Evolutionary conservation across 2,888 invertebrate species (phyloP), one percentile per base, ranked within the genome.

Genomic region (Pristionchus japonicus): DNA sequence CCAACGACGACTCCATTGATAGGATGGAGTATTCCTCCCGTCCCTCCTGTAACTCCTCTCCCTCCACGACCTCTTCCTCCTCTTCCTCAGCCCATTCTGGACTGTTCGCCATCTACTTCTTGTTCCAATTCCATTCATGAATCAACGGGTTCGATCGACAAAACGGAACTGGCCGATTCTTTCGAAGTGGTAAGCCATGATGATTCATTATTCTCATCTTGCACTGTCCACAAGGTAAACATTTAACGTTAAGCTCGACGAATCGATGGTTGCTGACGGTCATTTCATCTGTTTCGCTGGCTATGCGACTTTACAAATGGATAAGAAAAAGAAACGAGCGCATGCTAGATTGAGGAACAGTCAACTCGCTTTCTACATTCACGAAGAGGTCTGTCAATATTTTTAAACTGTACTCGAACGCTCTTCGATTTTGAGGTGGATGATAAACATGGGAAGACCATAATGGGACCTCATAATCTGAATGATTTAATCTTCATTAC

Each of bases 241-340:
- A 57, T n/a, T n/a, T n/a, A n/a, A n/a, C n/a, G 20, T 84, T 57
- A 34, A 84, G 84, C 37, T 84, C 34, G 86, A 86, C 4, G 86
- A 86, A 34, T 67, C 86, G 31, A 67, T 86, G 49, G 77, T 87
- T 1, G 77, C 90, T 37, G 91, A 90, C 57, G 90, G 91, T 15
- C 90, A 91, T 85, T 87, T 87, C 20, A 83, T 92, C 13, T 90
- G 91, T 77, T 90, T 90, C 74, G 91, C 91, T 47, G 92, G 92
- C 27, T 91, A 89, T 89, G 91, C 90, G 20, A 89, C 89, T 34
- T 47, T 91, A 7, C 86, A 88, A 34, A 88, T 57, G 17, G 88
- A 88, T 20, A 61, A 67, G 85, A 89, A 88, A 52, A 89, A 89
- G 82, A 89, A 89, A 49, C 49, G 77, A 77, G 43, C 77, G 17